Evolutionary conservation across 2,888 invertebrate species (phyloP).

Genomic region (Mechanitis mazaeus): DNA sequence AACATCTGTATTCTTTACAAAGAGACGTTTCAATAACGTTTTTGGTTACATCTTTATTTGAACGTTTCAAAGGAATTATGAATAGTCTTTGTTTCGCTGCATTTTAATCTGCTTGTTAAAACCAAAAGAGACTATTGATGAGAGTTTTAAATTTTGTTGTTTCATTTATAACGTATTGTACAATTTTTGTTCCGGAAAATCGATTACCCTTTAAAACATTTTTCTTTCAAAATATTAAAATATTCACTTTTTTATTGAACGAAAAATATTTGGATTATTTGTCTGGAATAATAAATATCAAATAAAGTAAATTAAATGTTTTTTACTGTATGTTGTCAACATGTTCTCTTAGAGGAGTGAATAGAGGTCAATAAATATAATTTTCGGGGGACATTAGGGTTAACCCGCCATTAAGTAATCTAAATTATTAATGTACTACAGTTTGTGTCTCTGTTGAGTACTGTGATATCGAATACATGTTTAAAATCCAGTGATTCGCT

Average conservation of each 20-base stretch:
- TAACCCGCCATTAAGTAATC: conserved; percentile 1
- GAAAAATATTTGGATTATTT: no score
- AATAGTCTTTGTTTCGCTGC: not conserved
- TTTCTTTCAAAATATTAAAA: no score
- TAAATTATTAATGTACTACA: conserved; percentile 2
- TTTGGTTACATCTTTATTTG: not conserved
- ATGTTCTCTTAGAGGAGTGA: not conserved
- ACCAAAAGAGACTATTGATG: not conserved
- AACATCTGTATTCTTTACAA: no score
- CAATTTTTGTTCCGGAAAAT: not conserved
- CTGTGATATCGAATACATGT: no score
- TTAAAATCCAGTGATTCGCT: no score
- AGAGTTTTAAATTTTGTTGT: not conserved
- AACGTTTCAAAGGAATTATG: conserved; percentile 1
- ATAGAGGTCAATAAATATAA: not conserved
- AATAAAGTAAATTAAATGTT: not conserved
- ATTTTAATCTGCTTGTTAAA: not conserved
- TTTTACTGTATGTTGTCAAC: not conserved
- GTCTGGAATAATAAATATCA: no score
- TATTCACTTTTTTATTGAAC: no score
- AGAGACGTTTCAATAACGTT: not conserved
- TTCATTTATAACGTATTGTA: not conserved
- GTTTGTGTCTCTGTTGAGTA: not conserved
- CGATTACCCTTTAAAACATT: no score
- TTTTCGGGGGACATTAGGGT: not conserved